Percentiles rank a stretch among this genome's conserved stretches.
Evolutionary conservation across 2,888 invertebrate genomes (phyloP).

Genomic region (Heteromurus nitidus): DNA sequence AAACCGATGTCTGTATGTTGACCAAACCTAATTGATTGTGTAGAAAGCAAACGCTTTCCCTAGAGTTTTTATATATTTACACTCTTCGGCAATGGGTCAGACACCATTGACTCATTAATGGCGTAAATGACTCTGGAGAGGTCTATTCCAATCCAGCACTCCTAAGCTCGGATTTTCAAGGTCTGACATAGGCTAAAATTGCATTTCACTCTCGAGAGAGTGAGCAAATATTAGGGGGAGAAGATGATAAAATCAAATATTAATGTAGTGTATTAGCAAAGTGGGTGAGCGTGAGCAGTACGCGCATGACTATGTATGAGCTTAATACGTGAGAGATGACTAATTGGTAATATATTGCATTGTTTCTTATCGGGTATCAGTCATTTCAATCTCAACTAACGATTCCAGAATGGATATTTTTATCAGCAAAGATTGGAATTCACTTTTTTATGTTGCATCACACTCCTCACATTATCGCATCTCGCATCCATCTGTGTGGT

Average conservation of each 20-base stretch:
- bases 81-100: not conserved
- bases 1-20: not conserved
- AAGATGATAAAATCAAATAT: not conserved
- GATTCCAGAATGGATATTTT: not conserved
- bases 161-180: conserved; percentile 13
- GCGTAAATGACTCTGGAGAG: not conserved
- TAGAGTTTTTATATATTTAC: not conserved
- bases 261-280: not conserved
- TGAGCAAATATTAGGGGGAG: no score
- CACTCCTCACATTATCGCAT: not conserved
- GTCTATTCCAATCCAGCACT: not conserved
- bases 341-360: not conserved
- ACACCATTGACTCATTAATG: not conserved
- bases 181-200: not conserved
- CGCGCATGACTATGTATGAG: not conserved
- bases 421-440: not conserved
- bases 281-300: conserved; percentile 1
- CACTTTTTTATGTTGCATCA: not conserved
- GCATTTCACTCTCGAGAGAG: no score
- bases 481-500: no score
- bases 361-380: conserved; percentile 4
- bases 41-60: not conserved
- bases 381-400: no score
- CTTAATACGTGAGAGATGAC: not conserved
- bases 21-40: not conserved